Conservation (phyloP, 2,888 invertebrate species). For the Eupithecia insigniata region DNA sequence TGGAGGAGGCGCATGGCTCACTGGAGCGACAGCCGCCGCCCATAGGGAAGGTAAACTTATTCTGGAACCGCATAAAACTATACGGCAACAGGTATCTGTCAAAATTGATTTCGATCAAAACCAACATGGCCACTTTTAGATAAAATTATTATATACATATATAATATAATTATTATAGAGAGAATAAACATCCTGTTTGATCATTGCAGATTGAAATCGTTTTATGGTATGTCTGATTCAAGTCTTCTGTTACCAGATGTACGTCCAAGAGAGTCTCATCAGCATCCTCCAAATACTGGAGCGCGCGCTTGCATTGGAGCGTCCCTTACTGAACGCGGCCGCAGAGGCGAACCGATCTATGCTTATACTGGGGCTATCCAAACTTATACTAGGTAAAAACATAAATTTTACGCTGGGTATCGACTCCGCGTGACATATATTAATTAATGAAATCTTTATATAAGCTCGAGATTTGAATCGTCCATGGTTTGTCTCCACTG, state of each 20-base stretch:
- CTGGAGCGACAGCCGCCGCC: constrained; percentile 88
- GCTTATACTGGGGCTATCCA: constrained; percentile 90
- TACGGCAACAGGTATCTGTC: background rate
- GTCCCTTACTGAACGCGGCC: constrained; percentile 87
- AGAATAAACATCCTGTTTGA: background rate
- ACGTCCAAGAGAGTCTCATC: constrained; percentile 88
- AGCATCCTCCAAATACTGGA: constrained; percentile 90
- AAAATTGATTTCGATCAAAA: background rate
- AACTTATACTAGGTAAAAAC: constrained; percentile 87
- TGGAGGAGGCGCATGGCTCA: constrained; percentile 90
- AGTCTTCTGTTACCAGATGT: constrained; percentile 56
- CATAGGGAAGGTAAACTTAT: constrained; percentile 76
- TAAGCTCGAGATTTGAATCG: background rate
- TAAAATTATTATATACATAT: no score
- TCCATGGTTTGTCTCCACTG: background rate
- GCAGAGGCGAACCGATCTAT: constrained; percentile 86
- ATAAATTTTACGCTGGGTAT: background rate
- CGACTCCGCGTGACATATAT: background rate
- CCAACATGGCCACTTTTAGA: background rate
- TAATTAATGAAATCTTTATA: no score
- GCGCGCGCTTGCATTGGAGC: constrained; percentile 88
- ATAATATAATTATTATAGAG: no score
- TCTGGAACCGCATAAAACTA: background rate
- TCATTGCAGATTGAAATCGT: no score
- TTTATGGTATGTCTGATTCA: no score